These are phyloP conservation scores for Congeria kusceri DNA, from an alignment of 2,888 invertebrate genomes.

Conservation along the genomic window DNA sequence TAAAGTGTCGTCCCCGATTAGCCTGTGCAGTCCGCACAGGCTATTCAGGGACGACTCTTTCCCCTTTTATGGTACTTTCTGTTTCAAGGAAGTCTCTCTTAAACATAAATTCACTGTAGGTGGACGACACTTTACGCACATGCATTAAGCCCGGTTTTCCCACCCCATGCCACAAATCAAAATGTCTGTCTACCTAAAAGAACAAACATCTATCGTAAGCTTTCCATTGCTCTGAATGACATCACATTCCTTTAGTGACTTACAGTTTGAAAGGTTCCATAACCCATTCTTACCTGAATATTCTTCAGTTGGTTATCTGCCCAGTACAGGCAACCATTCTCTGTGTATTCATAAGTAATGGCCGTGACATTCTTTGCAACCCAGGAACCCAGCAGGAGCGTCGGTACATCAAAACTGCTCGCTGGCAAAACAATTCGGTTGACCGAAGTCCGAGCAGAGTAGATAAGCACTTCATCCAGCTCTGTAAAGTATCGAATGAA, in stretches of 20 bases:
- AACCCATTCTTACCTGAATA: conserved; percentile 71
- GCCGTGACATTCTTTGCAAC: conserved; percentile 85
- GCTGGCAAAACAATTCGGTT: conserved; percentile 88
- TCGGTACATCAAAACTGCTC: neutral
- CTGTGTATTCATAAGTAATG: conserved; percentile 93
- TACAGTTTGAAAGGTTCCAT: too few relatives aligned
- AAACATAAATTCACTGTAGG: too few relatives aligned
- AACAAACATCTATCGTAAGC: neutral
- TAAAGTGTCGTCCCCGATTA: too few relatives aligned
- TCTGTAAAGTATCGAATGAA: conserved; percentile 20
- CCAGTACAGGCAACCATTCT: conserved; percentile 93
- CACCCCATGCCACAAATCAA: too few relatives aligned
- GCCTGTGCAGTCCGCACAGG: too few relatives aligned
- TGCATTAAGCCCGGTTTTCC: too few relatives aligned
- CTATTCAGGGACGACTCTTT: too few relatives aligned
- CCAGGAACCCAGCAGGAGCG: neutral
- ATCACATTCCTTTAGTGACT: too few relatives aligned
- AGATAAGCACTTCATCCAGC: conserved; percentile 90
- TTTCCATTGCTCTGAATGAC: too few relatives aligned
- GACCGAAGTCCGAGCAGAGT: conserved; percentile 92
- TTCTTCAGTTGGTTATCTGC: conserved; percentile 91
- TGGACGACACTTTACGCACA: too few relatives aligned
- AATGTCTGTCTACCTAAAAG: neutral
- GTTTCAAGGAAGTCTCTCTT: too few relatives aligned
- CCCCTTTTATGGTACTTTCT: too few relatives aligned